Evolutionary conservation across 2,888 invertebrate genomes (phyloP).

Genomic region (Polylopha cassiicola): DNA sequence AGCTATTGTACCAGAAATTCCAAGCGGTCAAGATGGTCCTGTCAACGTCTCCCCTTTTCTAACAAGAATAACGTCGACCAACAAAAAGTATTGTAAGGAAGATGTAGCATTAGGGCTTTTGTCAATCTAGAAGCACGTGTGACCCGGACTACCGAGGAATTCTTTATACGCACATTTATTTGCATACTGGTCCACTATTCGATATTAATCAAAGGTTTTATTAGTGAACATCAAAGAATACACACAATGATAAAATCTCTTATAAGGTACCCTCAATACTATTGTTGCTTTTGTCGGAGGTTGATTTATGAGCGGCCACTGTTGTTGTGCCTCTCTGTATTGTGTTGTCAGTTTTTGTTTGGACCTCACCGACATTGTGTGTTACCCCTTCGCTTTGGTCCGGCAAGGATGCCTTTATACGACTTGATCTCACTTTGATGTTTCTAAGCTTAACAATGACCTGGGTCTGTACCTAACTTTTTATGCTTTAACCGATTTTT

Average conservation of each 20-base stretch:
- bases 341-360: slow-evolving; percentile 76
- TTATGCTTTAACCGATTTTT: slow-evolving; percentile 39
- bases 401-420: slow-evolving; percentile 69
- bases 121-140: slow-evolving; percentile 68
- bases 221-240: slow-evolving; percentile 77
- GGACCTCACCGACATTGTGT: slow-evolving; percentile 72
- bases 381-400: slow-evolving; percentile 67
- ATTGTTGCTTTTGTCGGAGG: slow-evolving; percentile 76
- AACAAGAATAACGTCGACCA: slow-evolving; percentile 43
- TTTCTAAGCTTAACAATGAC: slow-evolving; percentile 62
- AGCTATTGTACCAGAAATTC: slow-evolving; percentile 26
- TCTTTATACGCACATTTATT: slow-evolving; percentile 66
- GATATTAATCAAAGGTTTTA: slow-evolving; percentile 78
- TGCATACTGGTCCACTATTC: slow-evolving; percentile 76
- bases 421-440: slow-evolving; percentile 71
- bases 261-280: slow-evolving; percentile 77
- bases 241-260: slow-evolving; percentile 76
- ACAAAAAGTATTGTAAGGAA: slow-evolving; percentile 58
- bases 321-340: slow-evolving; percentile 72
- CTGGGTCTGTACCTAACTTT: slow-evolving; percentile 40
- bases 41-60: slow-evolving; percentile 26
- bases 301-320: slow-evolving; percentile 77
- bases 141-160: slow-evolving; percentile 63
- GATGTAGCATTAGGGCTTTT: slow-evolving; percentile 66
- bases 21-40: slow-evolving; percentile 34